Evolutionary conservation across 2,113 vertebrate species (phyloP), one percentile per base, ranked within the genome.

Genomic region (Maccullochella peelii): DNA sequence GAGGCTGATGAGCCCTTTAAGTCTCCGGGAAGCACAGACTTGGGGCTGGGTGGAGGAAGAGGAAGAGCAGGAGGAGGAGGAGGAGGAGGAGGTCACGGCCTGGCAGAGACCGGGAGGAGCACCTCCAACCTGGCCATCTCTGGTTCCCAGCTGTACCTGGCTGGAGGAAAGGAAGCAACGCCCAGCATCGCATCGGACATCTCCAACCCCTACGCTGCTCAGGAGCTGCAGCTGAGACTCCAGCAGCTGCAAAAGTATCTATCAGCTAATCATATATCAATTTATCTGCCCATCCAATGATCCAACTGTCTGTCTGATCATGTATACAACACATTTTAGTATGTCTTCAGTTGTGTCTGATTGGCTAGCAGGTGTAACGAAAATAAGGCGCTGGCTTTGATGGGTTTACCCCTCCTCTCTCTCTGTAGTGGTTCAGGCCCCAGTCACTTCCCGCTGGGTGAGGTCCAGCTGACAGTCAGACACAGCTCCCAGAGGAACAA

Each of bases 111-210:
- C 0, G 95, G 95, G 85, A 91, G 94, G 57, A 98, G 97, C 88
- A 89, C 92, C 54, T 97, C 97, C 38, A 97, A 95, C 52, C 95
- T 97, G 21, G 95, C 96, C 14, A 94, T 95, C 57, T 92, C 95
- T 0, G 95, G 88, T 18, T 99, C 98, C 5, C 96, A 97, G 49
- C 95, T 95, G 84, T 94, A 96, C 83, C 86, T 96, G 16, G 94
- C 95, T 0, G 84, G 89, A 27, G 88, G 80, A 62, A 99, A 99
- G 88, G 98, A 99, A 79, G 95, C 97, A 5, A 99, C 98, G 0
- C 98, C 97, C 18, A 99, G 97, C 94, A 99, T 99, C 27, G 98
- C 98, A 4, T 99, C 98, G 0, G 98, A 99, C 89, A 95, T 99
- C 73, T 99, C 98, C 0, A 94, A 97, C 91, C 97, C 97, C 9